Conservation (phyloP, 2,113 vertebrate species). For the Misgurnus mizolepis region DNA sequence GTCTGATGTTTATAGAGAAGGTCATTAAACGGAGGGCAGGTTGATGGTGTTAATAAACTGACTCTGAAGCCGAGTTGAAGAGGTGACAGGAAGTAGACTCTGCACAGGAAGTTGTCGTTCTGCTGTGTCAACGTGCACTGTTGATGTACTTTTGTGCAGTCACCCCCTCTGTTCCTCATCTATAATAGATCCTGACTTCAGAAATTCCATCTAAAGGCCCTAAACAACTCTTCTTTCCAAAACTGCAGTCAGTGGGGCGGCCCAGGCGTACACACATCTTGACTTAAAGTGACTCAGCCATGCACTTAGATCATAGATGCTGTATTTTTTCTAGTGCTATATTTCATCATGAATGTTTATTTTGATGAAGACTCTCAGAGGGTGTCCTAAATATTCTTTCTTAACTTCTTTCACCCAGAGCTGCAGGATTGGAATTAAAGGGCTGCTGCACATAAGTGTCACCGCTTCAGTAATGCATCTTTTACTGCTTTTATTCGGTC, state of each 20-base stretch:
- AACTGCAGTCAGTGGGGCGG: background rate
- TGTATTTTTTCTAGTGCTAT: background rate
- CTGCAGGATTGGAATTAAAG: background rate
- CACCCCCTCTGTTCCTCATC: background rate
- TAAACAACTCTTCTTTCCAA: background rate
- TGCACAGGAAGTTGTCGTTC: background rate
- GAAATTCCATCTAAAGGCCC: background rate
- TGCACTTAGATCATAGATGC: constrained; percentile 7
- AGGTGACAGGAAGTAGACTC: background rate
- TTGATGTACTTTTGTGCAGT: background rate
- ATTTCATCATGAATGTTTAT: constrained; percentile 20
- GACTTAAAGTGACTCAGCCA: background rate
- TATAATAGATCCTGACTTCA: background rate
- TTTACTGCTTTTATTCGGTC: no score
- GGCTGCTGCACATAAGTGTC: background rate
- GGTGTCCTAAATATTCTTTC: constrained; percentile 12
- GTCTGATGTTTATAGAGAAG: background rate
- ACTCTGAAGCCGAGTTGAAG: background rate
- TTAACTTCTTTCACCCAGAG: background rate
- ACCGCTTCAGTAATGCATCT: background rate
- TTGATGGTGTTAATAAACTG: background rate
- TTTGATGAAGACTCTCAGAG: background rate
- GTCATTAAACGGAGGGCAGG: background rate
- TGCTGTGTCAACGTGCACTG: background rate
- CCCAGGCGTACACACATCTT: background rate